Evolutionary conservation across 2,888 invertebrate genomes (phyloP).

Genomic region (Heliconius hortense): DNA sequence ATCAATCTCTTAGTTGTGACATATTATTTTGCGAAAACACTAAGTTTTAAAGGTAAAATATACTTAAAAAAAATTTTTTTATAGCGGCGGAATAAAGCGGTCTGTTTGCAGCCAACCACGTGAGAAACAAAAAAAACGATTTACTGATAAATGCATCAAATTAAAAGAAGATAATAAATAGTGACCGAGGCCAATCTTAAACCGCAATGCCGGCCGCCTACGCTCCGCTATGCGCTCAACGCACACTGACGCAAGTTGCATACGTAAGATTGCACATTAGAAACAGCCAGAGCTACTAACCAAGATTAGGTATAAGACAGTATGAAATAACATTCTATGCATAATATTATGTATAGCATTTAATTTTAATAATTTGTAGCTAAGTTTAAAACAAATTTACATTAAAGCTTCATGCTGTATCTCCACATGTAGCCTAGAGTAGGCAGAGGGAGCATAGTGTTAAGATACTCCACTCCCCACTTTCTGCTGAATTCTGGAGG

Average conservation of each 20-base stretch:
- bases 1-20: not conserved
- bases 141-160: not conserved
- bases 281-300: constrained; percentile 12
- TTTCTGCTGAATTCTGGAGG: too few relatives aligned
- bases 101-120: not conserved
- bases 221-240: constrained; percentile 37
- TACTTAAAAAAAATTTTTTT: too few relatives aligned
- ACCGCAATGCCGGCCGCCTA: constrained; percentile 43
- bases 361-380: not conserved
- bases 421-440: too few relatives aligned
- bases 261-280: constrained; percentile 39
- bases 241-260: constrained; percentile 49
- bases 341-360: not conserved
- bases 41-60: not conserved
- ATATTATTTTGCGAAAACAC: not conserved
- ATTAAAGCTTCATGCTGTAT: too few relatives aligned
- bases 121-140: not conserved
- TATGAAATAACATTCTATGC: not conserved
- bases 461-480: too few relatives aligned
- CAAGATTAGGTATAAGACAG: not conserved
- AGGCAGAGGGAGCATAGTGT: too few relatives aligned
- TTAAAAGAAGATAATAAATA: not conserved
- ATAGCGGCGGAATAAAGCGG: not conserved
- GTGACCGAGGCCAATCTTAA: constrained; percentile 21
- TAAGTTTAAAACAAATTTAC: not conserved